phyloP scores from a whole-genome alignment of 2,888 invertebrate species.

The Meghimatium bilineatum region DNA sequence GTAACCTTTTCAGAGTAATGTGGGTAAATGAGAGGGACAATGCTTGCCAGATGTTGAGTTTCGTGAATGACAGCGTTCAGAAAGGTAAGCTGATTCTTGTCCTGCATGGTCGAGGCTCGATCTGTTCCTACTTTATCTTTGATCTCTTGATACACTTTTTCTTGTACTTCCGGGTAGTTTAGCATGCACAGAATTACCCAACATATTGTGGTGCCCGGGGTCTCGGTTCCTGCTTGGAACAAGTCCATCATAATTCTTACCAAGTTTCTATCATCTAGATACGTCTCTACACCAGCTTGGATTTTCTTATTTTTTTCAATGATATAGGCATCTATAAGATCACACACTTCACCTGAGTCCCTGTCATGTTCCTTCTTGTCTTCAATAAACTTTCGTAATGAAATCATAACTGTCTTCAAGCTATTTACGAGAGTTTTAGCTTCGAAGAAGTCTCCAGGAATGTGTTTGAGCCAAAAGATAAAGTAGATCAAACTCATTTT shows the following conservation, averaged over 20 bases:
- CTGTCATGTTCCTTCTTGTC: neutral
- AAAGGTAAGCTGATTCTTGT: too few species aligned
- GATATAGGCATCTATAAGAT: neutral
- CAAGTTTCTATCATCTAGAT: neutral
- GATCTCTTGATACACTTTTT: too few species aligned
- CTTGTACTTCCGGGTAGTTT: too few species aligned
- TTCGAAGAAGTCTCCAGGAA: conserved; percentile 10
- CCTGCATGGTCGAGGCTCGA: too few species aligned
- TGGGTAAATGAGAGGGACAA: too few species aligned
- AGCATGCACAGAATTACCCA: too few species aligned
- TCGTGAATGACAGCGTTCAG: too few species aligned
- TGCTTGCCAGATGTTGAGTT: too few species aligned
- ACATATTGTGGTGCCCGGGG: neutral
- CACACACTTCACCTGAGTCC: neutral
- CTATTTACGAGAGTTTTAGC: neutral
- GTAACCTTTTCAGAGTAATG: too few species aligned
- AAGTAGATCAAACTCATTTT: neutral
- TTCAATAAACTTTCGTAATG: neutral
- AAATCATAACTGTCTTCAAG: neutral
- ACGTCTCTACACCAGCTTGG: neutral
- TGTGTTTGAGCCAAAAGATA: neutral
- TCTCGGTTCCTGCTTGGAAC: neutral
- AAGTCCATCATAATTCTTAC: neutral
- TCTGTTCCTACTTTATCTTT: too few species aligned
- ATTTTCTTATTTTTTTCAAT: too few species aligned